Evolutionary conservation across 1,140 invertebrate genomes (phyloP), one percentile per base, ranked within the genome.

Genomic region (Bombus superbus): DNA sequence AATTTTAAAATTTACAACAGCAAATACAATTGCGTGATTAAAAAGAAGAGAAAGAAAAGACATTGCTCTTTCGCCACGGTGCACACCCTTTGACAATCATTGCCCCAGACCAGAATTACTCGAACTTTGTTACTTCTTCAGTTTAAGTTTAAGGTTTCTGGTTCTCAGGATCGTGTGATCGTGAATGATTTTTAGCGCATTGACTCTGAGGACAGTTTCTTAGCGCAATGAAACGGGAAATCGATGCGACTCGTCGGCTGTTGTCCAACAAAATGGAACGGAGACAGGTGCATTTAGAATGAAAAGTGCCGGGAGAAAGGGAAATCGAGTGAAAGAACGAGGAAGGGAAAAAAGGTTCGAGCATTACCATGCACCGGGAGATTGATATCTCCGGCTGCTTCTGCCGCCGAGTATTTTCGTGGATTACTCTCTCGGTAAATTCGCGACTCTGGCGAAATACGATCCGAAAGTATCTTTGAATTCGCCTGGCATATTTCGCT

Each of bases 261-360:
- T 72, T 72, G 53, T 79, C 22, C 28, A 42, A 69, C 68, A 53
- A 69, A 85, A 85, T 80, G 76, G 76, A 64, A 66, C 83, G 57
- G 53, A 85, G 68, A 47, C 83, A 85, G 68, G 83, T 85, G 76
- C 42, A 80, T 80, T 53, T 66, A 71, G 68, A 32, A 85, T 79
- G 68, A 85, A 73, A 79, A 72, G 53, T 62, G 53, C 28, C 18
- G 59, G 18, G 62, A 53, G 73, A 66, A 83, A 83, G 81, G 81
- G 73, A 83, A 82, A 82, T 72, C 69, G 68, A 71, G 38, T 57
- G 72, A 81, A 76, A 68, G 81, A 73, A 38, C 32, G 22, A 13
- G 28, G 44, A 28, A 47, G 35, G 79, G 47, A 68, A 68, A 53
- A 83, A 57, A 84, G 66, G 44, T 42, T 74, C 13, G 42, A 25